Conservation (phyloP, 1,140 invertebrate genomes). For the Potamilus streckersoni region DNA sequence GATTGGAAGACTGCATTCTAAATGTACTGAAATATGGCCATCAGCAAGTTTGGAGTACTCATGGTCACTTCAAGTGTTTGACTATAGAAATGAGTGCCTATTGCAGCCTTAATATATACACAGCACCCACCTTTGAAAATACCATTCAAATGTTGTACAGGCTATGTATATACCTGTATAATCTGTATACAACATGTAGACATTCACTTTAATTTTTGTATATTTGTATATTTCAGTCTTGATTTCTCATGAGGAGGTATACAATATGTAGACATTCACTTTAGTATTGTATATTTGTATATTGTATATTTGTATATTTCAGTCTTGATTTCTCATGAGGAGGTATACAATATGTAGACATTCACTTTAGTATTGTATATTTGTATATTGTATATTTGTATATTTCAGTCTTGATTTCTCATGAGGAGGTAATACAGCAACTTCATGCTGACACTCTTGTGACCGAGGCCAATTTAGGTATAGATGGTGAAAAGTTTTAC, state of each 20-base stretch:
- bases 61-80: no score
- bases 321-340: slow-evolving; percentile 70
- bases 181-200: not conserved
- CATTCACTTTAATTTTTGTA: not conserved
- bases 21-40: no score
- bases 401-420: slow-evolving; percentile 55
- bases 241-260: slow-evolving; percentile 74
- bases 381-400: slow-evolving; percentile 9
- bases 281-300: slow-evolving; percentile 3
- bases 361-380: not conserved
- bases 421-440: slow-evolving; percentile 80
- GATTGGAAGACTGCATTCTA: no score
- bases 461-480: slow-evolving; percentile 74
- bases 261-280: no score
- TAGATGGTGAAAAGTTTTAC: slow-evolving; percentile 72
- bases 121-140: no score
- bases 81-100: no score
- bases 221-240: slow-evolving; percentile 43
- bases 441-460: slow-evolving; percentile 80
- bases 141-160: slow-evolving; percentile 44
- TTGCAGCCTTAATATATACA: no score
- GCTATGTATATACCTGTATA: not conserved
- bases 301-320: slow-evolving; percentile 16
- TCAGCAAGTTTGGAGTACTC: no score
- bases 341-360: slow-evolving; percentile 43